phyloP scores from a whole-genome alignment of 2,797 vertebrate genomes.

The Antennarius maculatus region DNA sequence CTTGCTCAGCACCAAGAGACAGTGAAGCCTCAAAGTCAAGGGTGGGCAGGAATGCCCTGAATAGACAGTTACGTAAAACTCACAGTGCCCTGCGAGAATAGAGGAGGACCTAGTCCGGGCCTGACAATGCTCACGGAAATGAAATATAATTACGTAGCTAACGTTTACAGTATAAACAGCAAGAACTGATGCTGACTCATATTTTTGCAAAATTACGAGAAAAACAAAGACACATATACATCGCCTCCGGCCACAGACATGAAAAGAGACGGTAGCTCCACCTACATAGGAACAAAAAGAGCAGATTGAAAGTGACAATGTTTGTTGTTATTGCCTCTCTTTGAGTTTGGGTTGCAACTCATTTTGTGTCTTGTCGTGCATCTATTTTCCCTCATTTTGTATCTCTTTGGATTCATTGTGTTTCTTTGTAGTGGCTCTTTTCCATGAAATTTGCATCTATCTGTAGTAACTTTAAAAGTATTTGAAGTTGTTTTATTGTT shows the following conservation, averaged over 20 bases:
- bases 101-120: constrained; percentile 51
- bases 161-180: constrained; percentile 7
- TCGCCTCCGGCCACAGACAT: neutral
- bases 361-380: neutral
- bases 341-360: neutral
- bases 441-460: neutral
- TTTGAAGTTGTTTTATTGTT: neutral
- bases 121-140: constrained; percentile 40
- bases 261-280: neutral
- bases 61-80: constrained; percentile 79
- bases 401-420: neutral
- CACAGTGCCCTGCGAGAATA: constrained; percentile 60
- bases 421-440: neutral
- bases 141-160: constrained; percentile 15
- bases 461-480: neutral
- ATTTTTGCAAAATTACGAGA: neutral
- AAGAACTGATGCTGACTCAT: constrained; percentile 2
- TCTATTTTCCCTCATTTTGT: neutral
- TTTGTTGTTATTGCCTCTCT: neutral
- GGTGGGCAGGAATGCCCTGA: constrained; percentile 76
- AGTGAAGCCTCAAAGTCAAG: constrained; percentile 77
- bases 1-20: constrained; percentile 68
- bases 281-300: neutral
- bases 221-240: constrained; percentile 9
- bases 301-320: neutral